Conservation (phyloP, 2,113 vertebrate genomes). For the Megaleporinus macrocephalus region DNA sequence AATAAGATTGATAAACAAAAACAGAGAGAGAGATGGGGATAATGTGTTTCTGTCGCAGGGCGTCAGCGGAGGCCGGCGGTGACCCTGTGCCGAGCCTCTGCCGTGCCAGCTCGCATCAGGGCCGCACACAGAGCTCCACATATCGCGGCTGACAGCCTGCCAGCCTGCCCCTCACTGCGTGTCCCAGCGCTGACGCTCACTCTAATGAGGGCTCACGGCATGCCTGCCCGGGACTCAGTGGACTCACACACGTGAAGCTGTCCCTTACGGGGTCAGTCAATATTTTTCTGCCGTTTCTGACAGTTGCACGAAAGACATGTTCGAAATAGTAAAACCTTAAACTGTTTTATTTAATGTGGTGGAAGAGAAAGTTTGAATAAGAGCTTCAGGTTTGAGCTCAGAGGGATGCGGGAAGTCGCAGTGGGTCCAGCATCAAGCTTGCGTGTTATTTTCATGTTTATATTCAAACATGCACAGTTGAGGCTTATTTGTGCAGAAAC, state of each 20-base stretch:
- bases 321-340: too few species aligned
- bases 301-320: neutral
- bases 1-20: too few species aligned
- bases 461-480: too few species aligned
- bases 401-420: too few species aligned
- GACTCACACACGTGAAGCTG: neutral
- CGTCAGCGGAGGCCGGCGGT: slow-evolving; percentile 46
- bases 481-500: too few species aligned
- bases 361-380: too few species aligned
- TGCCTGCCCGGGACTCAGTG: neutral
- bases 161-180: slow-evolving; percentile 68
- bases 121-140: slow-evolving; percentile 48
- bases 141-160: slow-evolving; percentile 56
- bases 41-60: slow-evolving; percentile 39
- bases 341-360: neutral
- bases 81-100: slow-evolving; percentile 50
- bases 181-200: slow-evolving; percentile 59
- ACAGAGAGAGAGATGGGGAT: neutral
- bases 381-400: too few species aligned
- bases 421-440: too few species aligned
- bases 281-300: neutral
- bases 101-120: slow-evolving; percentile 60
- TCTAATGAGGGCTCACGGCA: neutral
- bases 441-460: too few species aligned
- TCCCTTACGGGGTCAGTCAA: neutral